Conservation (phyloP, 1,140 invertebrate species). For the Saccostrea cuccullata region DNA sequence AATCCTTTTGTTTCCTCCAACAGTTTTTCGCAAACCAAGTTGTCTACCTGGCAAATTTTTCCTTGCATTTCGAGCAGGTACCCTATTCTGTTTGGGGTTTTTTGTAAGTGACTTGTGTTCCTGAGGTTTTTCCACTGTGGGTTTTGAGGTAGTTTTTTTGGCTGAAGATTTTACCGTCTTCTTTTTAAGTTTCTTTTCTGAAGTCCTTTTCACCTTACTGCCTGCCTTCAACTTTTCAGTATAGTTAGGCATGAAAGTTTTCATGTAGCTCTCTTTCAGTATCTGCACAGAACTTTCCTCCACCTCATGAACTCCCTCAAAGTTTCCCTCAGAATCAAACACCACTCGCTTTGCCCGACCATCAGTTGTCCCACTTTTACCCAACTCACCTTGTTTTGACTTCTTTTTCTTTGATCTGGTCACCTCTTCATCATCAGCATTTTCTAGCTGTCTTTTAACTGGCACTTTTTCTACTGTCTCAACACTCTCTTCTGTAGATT, state of each 20-base stretch:
- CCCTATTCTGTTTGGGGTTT: too few relatives aligned
- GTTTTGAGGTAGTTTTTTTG: background rate
- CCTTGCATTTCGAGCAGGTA: too few relatives aligned
- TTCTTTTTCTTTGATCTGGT: conserved; percentile 2
- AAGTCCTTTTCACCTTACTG: background rate
- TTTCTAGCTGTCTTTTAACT: conserved; percentile 14
- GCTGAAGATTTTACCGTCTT: background rate
- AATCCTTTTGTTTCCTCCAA: too few relatives aligned
- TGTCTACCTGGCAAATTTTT: too few relatives aligned
- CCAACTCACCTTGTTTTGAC: conserved; percentile 17
- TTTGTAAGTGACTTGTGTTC: background rate
- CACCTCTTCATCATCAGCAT: background rate
- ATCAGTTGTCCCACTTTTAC: background rate
- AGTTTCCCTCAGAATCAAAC: conserved; percentile 19
- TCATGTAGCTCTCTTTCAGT: conserved; percentile 13
- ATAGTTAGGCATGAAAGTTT: conserved; percentile 16
- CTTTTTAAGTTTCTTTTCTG: background rate
- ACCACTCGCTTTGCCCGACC: conserved; percentile 26
- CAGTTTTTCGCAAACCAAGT: too few relatives aligned
- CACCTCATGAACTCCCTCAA: background rate
- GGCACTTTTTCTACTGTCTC: background rate
- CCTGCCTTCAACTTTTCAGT: background rate
- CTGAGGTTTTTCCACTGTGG: background rate
- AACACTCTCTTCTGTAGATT: background rate
- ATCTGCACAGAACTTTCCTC: background rate